These are phyloP conservation scores for Yponomeuta evonymella DNA, from an alignment of 2,888 invertebrate species.

Conservation along the genomic window DNA sequence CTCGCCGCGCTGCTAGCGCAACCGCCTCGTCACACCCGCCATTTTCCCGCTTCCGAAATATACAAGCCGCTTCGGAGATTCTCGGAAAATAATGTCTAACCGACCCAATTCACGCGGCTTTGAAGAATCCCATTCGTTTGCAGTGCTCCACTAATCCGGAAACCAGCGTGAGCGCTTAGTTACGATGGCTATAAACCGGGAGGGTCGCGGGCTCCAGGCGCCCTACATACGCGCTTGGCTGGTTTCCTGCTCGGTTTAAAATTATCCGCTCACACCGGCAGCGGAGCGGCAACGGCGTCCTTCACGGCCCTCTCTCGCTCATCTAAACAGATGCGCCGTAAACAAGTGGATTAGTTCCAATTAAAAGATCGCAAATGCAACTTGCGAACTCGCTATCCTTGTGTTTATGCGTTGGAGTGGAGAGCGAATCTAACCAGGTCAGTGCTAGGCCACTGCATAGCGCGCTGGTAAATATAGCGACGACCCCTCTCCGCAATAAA, in stretches of 20 bases:
- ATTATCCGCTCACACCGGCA: conserved; percentile 57
- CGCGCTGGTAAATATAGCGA: conserved; percentile 53
- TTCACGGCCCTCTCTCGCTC: conserved; percentile 62
- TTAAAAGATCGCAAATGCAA: conserved; percentile 23
- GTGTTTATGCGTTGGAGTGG: conserved; percentile 55
- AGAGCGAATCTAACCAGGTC: conserved; percentile 56
- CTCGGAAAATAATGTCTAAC: conserved; percentile 39
- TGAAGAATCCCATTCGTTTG: conserved; percentile 34
- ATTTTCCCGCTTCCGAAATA: conserved; percentile 54
- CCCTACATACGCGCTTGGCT: conserved; percentile 66
- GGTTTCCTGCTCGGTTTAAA: conserved; percentile 69
- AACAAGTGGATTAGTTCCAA: conserved; percentile 26
- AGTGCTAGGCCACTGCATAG: conserved; percentile 70
- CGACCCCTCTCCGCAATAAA: conserved; percentile 13
- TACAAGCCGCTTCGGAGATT: conserved; percentile 27
- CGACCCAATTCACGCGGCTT: conserved; percentile 49
- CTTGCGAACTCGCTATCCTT: conserved; percentile 43
- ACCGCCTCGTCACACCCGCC: conserved; percentile 26
- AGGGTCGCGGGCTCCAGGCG: conserved; percentile 56
- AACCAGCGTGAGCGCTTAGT: conserved; percentile 38
- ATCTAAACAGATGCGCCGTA: conserved; percentile 34
- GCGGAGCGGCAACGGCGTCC: conserved; percentile 64
- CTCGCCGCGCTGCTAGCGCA: conserved; percentile 41
- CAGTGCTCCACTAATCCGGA: conserved; percentile 65
- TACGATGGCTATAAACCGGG: conserved; percentile 57